Evolutionary conservation across 1,140 invertebrate genomes (phyloP), one percentile per base, ranked within the genome.

Genomic region (Cotesia chilonis): DNA sequence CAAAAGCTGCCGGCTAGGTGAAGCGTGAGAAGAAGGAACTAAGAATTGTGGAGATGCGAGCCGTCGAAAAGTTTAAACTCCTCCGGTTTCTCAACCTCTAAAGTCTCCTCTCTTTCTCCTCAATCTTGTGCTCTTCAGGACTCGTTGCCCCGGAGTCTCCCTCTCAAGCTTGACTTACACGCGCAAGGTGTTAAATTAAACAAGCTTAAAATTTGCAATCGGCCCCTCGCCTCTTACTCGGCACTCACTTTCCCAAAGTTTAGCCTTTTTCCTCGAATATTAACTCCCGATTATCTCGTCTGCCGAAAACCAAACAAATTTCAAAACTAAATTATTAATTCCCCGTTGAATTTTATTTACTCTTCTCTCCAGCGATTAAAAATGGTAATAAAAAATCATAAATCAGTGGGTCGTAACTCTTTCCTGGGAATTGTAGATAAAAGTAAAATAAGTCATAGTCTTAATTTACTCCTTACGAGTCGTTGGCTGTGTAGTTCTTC

Each of bases 391-490:
- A 41, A 60, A 59, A 54, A 60, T 61, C 17, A 68, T 51, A 68
- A 60, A 71, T 52, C 47, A n/a, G 38, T 38, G 55, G 55, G 54
- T 60, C 63, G 54, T 72, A 74, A 72, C 47, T 80, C 73, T 79
- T 81, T 75, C 81, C 83, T 84, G 85, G 84, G 84, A 87, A 85
- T 86, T 83, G 82, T 81, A 86, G 85, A 87, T 87, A 87, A 87
- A 87, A 86, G 78, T 82, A 79, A 81, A 85, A 86, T 87, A 87
- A 86, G 84, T 87, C 84, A 87, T 85, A 83, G 84, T 82, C 80
- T 87, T 87, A 85, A 87, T 84, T 85, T 83, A 85, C 79, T 79
- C 74, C 4, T 17, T 9, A 28, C 20, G 38, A 78, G 76, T 76
- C 73, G 74, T 72, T 76, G 59, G 61, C 73, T 77, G 76, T 73